Percentiles rank a stretch among this genome's conserved stretches.
phyloP scores from a whole-genome alignment of 1,140 invertebrate species.

The Conus ventricosus region DNA sequence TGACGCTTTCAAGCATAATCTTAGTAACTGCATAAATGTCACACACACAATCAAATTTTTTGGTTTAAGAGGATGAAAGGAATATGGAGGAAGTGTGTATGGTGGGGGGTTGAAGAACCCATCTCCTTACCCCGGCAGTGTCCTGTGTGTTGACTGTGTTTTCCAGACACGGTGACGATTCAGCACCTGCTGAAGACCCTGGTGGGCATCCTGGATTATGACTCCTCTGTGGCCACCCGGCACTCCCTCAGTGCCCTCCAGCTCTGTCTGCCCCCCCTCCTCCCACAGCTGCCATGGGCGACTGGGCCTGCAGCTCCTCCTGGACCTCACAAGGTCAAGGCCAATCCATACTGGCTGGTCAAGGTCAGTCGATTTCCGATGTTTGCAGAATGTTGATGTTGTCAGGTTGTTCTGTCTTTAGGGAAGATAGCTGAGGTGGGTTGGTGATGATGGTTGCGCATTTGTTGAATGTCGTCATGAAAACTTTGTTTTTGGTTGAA shows the following conservation, averaged over 20 bases:
- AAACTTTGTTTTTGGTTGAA: background rate
- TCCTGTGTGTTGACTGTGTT: background rate
- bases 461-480: no score
- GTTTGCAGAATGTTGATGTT: background rate
- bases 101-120: no score
- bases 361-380: constrained; percentile 78
- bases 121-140: no score
- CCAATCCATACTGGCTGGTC: constrained; percentile 90
- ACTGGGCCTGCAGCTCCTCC: constrained; percentile 77
- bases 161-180: constrained; percentile 40
- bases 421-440: no score
- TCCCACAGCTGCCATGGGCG: constrained; percentile 75
- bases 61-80: no score
- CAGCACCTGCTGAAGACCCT: constrained; percentile 64
- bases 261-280: constrained; percentile 79
- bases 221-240: constrained; percentile 72
- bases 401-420: background rate
- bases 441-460: no score
- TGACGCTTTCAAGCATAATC: no score
- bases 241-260: constrained; percentile 69
- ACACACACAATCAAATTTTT: no score
- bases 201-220: constrained; percentile 68
- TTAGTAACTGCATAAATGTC: no score
- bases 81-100: no score
- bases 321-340: constrained; percentile 79